Conservation (phyloP, 2,113 vertebrate species). For the Psittacara wagleri region DNA sequence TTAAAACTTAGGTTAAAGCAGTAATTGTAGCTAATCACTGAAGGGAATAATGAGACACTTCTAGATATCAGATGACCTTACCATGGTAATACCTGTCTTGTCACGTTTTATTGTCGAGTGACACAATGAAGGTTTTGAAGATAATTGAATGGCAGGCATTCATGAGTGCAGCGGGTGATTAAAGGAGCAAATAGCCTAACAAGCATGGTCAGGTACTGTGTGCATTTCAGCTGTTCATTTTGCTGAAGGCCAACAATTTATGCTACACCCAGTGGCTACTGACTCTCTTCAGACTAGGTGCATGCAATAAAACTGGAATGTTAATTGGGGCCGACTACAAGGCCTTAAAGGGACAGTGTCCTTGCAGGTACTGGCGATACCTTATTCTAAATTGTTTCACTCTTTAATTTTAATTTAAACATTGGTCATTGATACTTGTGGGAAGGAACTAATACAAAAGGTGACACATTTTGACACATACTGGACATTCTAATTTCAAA, state of each 20-base stretch:
- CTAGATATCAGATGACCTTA: constrained; percentile 52
- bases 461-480: not conserved
- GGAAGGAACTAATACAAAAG: constrained; percentile 8
- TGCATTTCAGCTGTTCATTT: constrained; percentile 71
- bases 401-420: constrained; percentile 25
- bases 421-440: not conserved
- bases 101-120: constrained; percentile 53
- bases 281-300: constrained; percentile 62
- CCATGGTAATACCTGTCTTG: constrained; percentile 24
- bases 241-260: constrained; percentile 79
- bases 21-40: constrained; percentile 54
- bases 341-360: constrained; percentile 67
- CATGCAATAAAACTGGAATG: constrained; percentile 76
- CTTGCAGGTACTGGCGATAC: not conserved
- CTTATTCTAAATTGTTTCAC: not conserved
- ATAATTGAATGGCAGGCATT: constrained; percentile 56
- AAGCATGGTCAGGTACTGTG: constrained; percentile 70
- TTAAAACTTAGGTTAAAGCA: constrained; percentile 23
- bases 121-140: constrained; percentile 45
- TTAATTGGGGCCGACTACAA: constrained; percentile 63
- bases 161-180: not conserved
- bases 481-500: constrained; percentile 1
- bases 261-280: constrained; percentile 63
- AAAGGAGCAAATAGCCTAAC: constrained; percentile 69
- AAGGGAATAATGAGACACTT: constrained; percentile 43